Evolutionary conservation across 1,140 invertebrate species (phyloP), one percentile per base, ranked within the genome.

Genomic region (Nomia melanderi): DNA sequence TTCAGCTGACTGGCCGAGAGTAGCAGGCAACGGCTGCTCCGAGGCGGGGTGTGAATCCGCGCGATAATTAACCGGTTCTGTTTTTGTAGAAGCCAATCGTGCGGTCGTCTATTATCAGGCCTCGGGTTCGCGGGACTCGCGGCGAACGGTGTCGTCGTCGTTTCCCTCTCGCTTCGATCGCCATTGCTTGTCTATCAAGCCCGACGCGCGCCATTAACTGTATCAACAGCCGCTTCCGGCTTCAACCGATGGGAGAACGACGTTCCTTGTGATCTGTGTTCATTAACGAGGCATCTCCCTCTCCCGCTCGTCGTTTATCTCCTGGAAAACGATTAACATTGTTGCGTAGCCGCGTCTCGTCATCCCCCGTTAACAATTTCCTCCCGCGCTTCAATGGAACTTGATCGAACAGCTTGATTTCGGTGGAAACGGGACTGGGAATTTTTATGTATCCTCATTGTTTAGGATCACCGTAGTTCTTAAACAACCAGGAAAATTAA

Each of bases 61-160:
- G 79, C 64, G 56, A 79, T 84, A 88, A 89, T 89, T 89, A 88
- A 84, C 79, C 56, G 39, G 74, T 79, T 75, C 76, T 90, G 81
- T 89, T 88, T 90, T 87, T 70, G 77, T 78, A 83, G 87, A 89
- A 90, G 87, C 87, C 88, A 85, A 78, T 84, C 75, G 41, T 54
- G 14, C 59, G 57, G 25, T n/a, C 56, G 25, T 77, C 73, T 79
- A 82, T 72, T 29, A 62, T 62, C 59, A 23, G 41, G 50, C 47
- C 50, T 14, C 64, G 47, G 41, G 14, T 44, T 56, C 71, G 50
- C 66, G 63, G 36, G 67, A 79, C 73, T 70, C 64, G 53, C 25
- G 41, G 50, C 59, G n/a, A 73, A 54, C 56, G 57, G 33, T 23
- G 23, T 7, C n/a, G n/a, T n/a, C n/a, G 27, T 7, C 31, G 39